Evolutionary conservation across 2,113 vertebrate genomes (phyloP).

Genomic region (Steatornis caripensis): DNA sequence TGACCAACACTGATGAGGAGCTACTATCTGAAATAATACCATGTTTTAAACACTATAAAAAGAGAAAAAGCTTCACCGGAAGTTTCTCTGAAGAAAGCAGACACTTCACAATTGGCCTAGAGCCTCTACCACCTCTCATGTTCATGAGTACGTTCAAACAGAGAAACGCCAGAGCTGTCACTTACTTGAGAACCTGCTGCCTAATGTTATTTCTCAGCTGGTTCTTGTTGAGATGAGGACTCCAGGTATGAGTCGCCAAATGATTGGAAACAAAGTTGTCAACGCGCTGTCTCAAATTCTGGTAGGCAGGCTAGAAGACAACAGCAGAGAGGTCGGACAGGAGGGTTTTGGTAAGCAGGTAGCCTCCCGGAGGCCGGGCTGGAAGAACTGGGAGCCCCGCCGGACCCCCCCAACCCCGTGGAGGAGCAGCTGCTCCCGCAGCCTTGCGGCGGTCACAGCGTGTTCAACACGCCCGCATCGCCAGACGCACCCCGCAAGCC

Average conservation of each 20-base stretch:
- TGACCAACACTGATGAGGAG: accelerated
- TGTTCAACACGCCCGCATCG: accelerated
- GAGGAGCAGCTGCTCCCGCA: not conserved
- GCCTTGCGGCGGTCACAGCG: not conserved
- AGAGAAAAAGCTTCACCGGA: not conserved
- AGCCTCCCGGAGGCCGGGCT: no score
- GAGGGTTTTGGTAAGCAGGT: accelerated
- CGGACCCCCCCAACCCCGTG: accelerated
- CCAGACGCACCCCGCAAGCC: not conserved
- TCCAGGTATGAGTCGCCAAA: constrained; percentile 97
- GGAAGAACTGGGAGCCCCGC: accelerated
- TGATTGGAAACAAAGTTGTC: constrained; percentile 99
- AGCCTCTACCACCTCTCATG: not conserved
- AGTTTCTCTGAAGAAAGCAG: not conserved
- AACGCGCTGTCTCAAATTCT: constrained; percentile 94
- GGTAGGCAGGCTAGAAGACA: constrained; percentile 87
- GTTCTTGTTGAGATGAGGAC: constrained; percentile 98
- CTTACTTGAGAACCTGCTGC: constrained; percentile 97
- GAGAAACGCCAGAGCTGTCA: not conserved
- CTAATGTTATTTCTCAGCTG: constrained; percentile 97
- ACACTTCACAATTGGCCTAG: not conserved
- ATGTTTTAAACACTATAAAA: accelerated
- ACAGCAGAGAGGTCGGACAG: not conserved
- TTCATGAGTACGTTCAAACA: accelerated
- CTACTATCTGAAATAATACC: not conserved